Evolutionary conservation across 2,797 vertebrate species (phyloP).

Genomic region (Miichthys miiuy): DNA sequence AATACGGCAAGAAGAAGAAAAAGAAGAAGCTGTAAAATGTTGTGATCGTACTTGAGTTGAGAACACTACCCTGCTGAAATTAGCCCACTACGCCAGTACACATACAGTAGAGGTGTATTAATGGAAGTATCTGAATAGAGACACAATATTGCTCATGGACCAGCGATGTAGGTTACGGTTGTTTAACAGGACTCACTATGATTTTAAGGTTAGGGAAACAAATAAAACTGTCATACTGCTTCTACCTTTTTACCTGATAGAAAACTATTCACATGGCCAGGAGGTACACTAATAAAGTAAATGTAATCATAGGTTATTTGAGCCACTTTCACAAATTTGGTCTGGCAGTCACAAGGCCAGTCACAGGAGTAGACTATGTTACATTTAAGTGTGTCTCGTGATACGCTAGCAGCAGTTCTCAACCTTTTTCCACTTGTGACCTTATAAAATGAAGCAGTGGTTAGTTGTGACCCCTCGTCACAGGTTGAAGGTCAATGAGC

Average conservation of each 20-base stretch:
- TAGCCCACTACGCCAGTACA: no score
- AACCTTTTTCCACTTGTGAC: background rate
- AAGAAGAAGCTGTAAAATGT: no score
- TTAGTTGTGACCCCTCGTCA: background rate
- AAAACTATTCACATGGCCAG: background rate
- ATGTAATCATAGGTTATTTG: background rate
- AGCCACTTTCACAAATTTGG: background rate
- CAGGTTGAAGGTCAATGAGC: background rate
- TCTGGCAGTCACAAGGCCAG: background rate
- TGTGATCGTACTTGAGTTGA: no score
- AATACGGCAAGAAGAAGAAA: no score
- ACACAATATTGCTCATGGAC: background rate
- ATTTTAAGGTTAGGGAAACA: background rate
- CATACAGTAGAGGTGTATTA: background rate
- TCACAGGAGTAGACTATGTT: background rate
- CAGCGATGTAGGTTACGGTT: background rate
- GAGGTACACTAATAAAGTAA: background rate
- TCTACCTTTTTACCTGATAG: background rate
- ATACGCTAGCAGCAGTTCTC: background rate
- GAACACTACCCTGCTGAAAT: no score
- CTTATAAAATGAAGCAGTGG: background rate
- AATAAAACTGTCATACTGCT: background rate
- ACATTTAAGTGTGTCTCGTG: background rate
- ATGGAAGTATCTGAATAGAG: no score
- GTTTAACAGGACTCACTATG: background rate